Percentiles rank a stretch among this genome's conserved stretches.
Conservation (phyloP, 2,888 invertebrate species). For the Drosophila mimetica region DNA sequence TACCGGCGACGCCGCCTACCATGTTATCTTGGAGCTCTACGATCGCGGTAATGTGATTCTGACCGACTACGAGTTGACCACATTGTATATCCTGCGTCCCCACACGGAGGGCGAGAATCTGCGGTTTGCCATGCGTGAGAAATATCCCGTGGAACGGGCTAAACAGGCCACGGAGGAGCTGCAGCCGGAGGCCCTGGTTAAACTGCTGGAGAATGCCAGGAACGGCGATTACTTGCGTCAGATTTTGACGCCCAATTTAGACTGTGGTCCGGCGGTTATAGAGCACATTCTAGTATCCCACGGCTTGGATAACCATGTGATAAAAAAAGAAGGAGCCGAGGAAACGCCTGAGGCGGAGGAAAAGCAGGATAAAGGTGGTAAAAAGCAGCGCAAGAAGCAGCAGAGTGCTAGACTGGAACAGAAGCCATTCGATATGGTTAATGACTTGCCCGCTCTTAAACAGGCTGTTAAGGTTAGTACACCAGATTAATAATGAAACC, state of each 20-base stretch:
- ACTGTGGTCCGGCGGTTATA: slow-evolving; percentile 95
- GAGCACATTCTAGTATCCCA: slow-evolving; percentile 91
- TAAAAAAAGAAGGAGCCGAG: slow-evolving; percentile 5
- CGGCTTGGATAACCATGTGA: slow-evolving; percentile 50
- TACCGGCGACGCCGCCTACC: slow-evolving; percentile 95
- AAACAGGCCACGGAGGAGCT: slow-evolving; percentile 86
- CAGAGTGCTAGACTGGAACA: slow-evolving; percentile 33
- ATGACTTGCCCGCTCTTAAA: slow-evolving; percentile 87
- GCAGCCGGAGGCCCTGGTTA: slow-evolving; percentile 86
- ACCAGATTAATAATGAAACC: slow-evolving; percentile 32
- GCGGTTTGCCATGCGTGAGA: slow-evolving; percentile 95
- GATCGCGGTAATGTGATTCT: slow-evolving; percentile 98
- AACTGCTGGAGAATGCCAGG: slow-evolving; percentile 88
- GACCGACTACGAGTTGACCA: slow-evolving; percentile 95
- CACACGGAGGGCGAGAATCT: slow-evolving; percentile 96
- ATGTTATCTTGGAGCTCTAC: slow-evolving; percentile 97
- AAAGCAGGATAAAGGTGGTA: slow-evolving; percentile 28
- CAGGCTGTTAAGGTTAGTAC: slow-evolving; percentile 87
- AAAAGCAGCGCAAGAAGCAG: slow-evolving; percentile 55
- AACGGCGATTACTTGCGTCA: slow-evolving; percentile 92
- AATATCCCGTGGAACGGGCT: slow-evolving; percentile 92
- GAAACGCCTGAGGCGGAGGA: slow-evolving; percentile 17
- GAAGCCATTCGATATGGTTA: slow-evolving; percentile 86
- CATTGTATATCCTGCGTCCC: slow-evolving; percentile 96
- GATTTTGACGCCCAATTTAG: slow-evolving; percentile 91